These are phyloP conservation scores for Chromoteleia sp. DNA, from an alignment of 2,888 invertebrate genomes.

Conservation along the genomic window DNA sequence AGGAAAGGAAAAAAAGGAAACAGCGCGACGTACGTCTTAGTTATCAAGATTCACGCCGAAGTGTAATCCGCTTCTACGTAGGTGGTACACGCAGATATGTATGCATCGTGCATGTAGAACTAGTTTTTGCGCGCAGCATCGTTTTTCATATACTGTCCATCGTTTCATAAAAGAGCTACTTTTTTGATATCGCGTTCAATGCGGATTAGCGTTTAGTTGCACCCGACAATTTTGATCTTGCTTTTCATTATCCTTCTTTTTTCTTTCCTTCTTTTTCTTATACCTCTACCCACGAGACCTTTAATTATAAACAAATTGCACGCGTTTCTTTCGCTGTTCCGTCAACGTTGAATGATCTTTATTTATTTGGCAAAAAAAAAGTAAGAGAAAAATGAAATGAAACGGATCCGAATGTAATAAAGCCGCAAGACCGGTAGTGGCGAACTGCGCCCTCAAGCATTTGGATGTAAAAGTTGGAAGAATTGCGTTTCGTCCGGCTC, in stretches of 20 bases:
- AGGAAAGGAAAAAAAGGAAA: slow-evolving; percentile 51
- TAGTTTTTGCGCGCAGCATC: slow-evolving; percentile 63
- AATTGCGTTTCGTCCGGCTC: slow-evolving; percentile 50
- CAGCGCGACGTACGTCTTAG: slow-evolving; percentile 67
- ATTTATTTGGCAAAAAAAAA: no score
- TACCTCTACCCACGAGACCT: no score
- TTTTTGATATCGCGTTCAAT: slow-evolving; percentile 33
- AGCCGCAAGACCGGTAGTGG: slow-evolving; percentile 58
- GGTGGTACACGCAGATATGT: slow-evolving; percentile 67
- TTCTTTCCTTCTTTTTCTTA: neutral
- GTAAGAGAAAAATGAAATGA: neutral
- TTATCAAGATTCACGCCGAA: slow-evolving; percentile 72
- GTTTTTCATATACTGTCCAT: slow-evolving; percentile 56
- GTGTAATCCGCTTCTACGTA: slow-evolving; percentile 70
- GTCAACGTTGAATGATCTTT: no score
- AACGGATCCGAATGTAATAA: slow-evolving; percentile 17
- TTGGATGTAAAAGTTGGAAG: slow-evolving; percentile 44
- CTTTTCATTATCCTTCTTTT: neutral
- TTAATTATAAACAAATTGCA: slow-evolving; percentile 20
- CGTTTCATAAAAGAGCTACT: slow-evolving; percentile 32
- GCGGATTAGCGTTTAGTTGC: slow-evolving; percentile 63
- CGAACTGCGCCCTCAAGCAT: slow-evolving; percentile 39
- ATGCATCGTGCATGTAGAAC: slow-evolving; percentile 59
- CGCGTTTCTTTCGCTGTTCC: no score
- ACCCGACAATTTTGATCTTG: slow-evolving; percentile 33